Evolutionary conservation across 2,888 invertebrate species (phyloP), one percentile per base, ranked within the genome.

Genomic region (Strigamia maritima): DNA sequence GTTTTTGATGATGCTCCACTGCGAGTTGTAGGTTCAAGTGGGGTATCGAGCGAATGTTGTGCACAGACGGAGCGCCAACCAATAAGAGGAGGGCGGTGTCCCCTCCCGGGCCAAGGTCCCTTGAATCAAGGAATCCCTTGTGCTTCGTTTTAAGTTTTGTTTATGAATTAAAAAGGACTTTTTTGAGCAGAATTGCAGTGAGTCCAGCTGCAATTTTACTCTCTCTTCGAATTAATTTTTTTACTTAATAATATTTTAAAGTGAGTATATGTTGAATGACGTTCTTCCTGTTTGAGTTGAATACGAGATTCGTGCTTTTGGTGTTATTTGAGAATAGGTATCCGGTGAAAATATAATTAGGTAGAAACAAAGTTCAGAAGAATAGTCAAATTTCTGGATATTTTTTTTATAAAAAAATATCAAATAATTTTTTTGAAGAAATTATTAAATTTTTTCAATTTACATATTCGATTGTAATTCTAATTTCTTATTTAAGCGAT

Each of bases 81-180:
- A 60, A 60, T 60, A 60, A 60, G 60, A 60, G 24, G 60, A 60
- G 60, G 60, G 60, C 24, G 22, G 60, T 60, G 60, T 60, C 60
- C 60, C 60, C 60, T 60, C 60, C 60, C 60, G 22, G 60, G 60
- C 60, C 60, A 60, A 60, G 60, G 60, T 60, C 60, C 24, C 60
- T 24, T 60, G 22, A 60, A 60, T 60, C 22, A 60, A 60, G 60
- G 60, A 60, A 60, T 60, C 60, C 60, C 60, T 60, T 60, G 60
- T 60, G 60, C 24, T 60, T 60, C 24, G 8, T 60, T 60, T 24
- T 1, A 24, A 60, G 22, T 8, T 60, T 60, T 60, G 60, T 60
- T 60, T 60, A 60, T 60, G 60, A 60, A 60, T 60, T 60, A 60
- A 60, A 60, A 60, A 60, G 44, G 14, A 16, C 16, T 44, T 44